Evolutionary conservation across 2,113 vertebrate genomes (phyloP).

Genomic region (Tupaia tana): DNA sequence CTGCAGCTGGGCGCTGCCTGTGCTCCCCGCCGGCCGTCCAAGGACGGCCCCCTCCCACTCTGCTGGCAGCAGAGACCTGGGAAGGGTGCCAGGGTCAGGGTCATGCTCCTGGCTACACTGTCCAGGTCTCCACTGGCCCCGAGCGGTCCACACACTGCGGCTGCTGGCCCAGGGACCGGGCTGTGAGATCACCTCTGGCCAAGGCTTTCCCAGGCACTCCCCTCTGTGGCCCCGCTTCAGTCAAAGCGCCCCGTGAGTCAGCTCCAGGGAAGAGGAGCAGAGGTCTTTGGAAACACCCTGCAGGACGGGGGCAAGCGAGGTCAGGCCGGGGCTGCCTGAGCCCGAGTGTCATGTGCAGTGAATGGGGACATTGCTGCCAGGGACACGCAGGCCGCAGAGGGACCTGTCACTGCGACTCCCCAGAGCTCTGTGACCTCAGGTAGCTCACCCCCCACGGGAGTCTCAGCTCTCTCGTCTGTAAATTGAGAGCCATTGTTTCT

Average conservation of each 20-base stretch:
- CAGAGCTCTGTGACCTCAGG: background rate
- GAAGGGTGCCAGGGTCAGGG: background rate
- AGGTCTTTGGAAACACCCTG: background rate
- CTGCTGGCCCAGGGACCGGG: background rate
- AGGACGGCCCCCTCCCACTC: background rate
- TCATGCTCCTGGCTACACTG: background rate
- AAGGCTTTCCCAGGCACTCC: background rate
- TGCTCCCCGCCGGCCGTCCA: background rate
- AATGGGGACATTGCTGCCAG: background rate
- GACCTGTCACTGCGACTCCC: background rate
- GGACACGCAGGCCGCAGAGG: background rate
- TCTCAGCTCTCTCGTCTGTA: background rate
- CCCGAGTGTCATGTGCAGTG: fast-evolving
- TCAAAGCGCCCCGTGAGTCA: conserved; percentile 3
- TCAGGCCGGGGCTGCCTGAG: background rate
- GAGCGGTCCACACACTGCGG: background rate
- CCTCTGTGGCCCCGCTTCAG: background rate
- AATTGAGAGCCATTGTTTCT: background rate
- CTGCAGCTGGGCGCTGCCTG: background rate
- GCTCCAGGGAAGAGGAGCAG: background rate
- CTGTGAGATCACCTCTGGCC: conserved; percentile 63
- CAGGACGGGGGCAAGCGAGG: background rate
- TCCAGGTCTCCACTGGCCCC: background rate
- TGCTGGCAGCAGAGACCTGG: background rate
- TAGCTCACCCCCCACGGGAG: background rate